Conservation (phyloP, 1,140 invertebrate species). For the Tachypleus tridentatus region DNA sequence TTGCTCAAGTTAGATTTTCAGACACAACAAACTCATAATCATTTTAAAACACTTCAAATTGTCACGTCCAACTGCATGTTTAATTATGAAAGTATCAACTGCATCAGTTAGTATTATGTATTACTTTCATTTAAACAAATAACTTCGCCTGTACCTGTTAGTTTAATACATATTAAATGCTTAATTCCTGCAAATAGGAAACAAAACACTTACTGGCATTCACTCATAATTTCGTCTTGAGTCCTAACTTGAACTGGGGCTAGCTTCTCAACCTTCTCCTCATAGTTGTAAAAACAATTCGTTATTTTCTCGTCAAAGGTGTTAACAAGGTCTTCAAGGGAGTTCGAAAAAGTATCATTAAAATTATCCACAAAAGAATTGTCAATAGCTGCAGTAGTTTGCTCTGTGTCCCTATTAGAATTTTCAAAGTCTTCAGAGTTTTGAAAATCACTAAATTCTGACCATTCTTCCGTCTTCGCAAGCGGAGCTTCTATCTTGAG, state of each 20-base stretch:
- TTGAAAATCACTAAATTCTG: slow-evolving; percentile 42
- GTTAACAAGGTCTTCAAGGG: slow-evolving; percentile 95
- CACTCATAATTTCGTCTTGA: slow-evolving; percentile 98
- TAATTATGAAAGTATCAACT: no score
- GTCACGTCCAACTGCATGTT: no score
- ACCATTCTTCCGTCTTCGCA: slow-evolving; percentile 78
- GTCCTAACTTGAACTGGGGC: slow-evolving; percentile 95
- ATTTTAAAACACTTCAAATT: no score
- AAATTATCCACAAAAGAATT: slow-evolving; percentile 19
- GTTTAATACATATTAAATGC: no score
- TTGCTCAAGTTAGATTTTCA: no score
- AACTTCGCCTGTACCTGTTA: no score
- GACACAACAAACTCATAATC: no score
- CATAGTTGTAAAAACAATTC: slow-evolving; percentile 94
- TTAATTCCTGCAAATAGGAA: no score
- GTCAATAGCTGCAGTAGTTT: slow-evolving; percentile 18
- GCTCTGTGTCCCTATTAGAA: slow-evolving; percentile 35
- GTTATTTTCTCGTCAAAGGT: slow-evolving; percentile 99
- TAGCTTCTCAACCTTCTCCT: slow-evolving; percentile 89
- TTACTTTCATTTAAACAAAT: no score
- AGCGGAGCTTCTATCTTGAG: slow-evolving; percentile 91
- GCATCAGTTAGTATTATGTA: no score
- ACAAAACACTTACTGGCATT: slow-evolving; percentile 92
- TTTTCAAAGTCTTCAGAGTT: slow-evolving; percentile 46
- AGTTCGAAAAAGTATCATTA: slow-evolving; percentile 54